phyloP scores from a whole-genome alignment of 2,888 invertebrate species.

The Vannuccia rotundouncinata region DNA sequence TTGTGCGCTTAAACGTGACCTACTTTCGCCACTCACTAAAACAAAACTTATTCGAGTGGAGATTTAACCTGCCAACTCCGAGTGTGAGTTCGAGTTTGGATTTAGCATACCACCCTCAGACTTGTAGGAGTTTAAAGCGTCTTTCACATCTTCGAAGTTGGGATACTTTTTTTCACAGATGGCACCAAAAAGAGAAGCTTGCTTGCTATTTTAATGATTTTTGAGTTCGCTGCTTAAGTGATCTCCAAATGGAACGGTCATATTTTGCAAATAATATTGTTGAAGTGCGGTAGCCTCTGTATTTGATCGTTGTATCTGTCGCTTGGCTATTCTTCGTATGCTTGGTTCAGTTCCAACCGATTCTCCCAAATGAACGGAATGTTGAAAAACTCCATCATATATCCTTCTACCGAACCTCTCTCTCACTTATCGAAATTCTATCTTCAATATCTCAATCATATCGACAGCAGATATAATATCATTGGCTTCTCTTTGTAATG shows the following conservation, averaged over 20 bases:
- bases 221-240: constrained; percentile 17
- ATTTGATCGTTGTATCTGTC: not conserved
- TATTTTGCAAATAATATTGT: constrained; percentile 18
- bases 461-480: constrained; percentile 3
- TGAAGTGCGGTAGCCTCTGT: constrained; percentile 16
- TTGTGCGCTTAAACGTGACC: too few species aligned
- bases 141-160: not conserved
- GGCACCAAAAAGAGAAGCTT: not conserved
- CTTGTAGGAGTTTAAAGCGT: not conserved
- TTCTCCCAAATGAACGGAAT: constrained; percentile 1
- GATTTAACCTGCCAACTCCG: too few species aligned
- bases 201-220: not conserved
- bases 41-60: too few species aligned
- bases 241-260: constrained; percentile 2
- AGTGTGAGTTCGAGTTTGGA: too few species aligned
- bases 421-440: not conserved
- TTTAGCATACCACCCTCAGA: too few species aligned
- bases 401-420: constrained; percentile 12
- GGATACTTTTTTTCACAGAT: not conserved
- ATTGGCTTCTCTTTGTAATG: constrained; percentile 21
- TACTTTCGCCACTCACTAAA: too few species aligned
- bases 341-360: not conserved
- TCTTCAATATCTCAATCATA: not conserved
- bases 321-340: not conserved
- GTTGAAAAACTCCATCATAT: constrained; percentile 23